Evolutionary conservation across 2,888 invertebrate species (phyloP), one percentile per base, ranked within the genome.

Genomic region (Gnatocerus cornutus): DNA sequence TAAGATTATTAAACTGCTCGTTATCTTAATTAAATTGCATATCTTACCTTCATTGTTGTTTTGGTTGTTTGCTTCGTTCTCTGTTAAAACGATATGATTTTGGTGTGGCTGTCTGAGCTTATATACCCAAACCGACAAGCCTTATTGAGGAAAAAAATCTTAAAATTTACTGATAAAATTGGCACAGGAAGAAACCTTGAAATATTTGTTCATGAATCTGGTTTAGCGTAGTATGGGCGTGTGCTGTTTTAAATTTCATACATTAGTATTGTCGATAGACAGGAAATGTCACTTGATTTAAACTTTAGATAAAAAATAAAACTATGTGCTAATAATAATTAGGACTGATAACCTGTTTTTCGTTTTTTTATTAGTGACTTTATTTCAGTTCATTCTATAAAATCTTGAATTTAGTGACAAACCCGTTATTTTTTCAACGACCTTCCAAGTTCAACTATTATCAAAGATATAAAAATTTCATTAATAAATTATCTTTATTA

Each of bases 11-110:
- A 21, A 43, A 13, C 12, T 10, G 12, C 1, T 43, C 43, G 12
- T 43, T 43, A 43, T 10, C 43, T 9, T 46, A 46, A 46, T 46
- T 46, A 46, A n/a, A 1, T 12, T 30, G 10, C 5, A 29, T 52
- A 33, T 65, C 64, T 56, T 56, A 65, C 65, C 65, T 65, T 65
- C 65, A 65, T 65, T 65, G 65, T 65, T 55, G 46, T 30, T 52
- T 53, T 63, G 41, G 64, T 48, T 62, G 48, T n/a, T n/a, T 56
- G 56, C 29, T 63, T 53, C 55, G 53, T 55, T 53, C 30, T 52
- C 21, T 64, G 45, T 33, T 45, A n/a, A n/a, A n/a, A 65, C 65
- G 56, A 56, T 65, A 39, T 65, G 56, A 46, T 12, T 46, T 37
- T 9, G 56, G 2, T 2, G 48, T n/a, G 9, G n/a, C 9, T 16